Base-by-base conservation (phyloP, 1,140 invertebrate genomes). In the Heliconius eleuchia region DNA sequence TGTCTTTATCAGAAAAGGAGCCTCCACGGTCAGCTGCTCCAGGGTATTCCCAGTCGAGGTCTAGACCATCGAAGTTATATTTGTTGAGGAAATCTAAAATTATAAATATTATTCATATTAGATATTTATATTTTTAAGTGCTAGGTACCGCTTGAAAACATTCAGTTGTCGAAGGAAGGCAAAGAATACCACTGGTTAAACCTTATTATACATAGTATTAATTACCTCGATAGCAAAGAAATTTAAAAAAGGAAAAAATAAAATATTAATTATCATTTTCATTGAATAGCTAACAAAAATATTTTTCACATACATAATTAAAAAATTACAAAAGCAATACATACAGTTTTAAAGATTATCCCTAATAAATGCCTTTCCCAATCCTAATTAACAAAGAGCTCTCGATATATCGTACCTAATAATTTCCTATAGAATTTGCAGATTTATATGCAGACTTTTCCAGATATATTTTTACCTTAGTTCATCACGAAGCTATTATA, bases 21-120 rank as follows among this genome's bases (percentile, higher is more conserved):
- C 98, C 98, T n/a, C 97, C 97, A 23, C 97, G 95, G 90, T 98
- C 97, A 0, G 97, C 96, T 1, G 98, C 98, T 5, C 97, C 97
- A 2, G 98, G 98, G 87, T 98, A 98, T 91, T 98, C 97, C 97
- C 97, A 98, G 85, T 98, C 97, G 80, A 98, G 93, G 87, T 98
- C 97, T 80, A 98, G 96, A 9, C 97, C 97, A 88, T 98, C 97
- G 80, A 98, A 98, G 13, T 96, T 91, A 83, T 97, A 98, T 84
- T 96, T 95, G 19, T 96, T 94, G 95, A 98, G 96, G 84, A 97
- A 98, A 84, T 95, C 96, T 96, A 86, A 18, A 85, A 85, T 42
- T 27, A 72, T 0, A 42, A 72, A 42, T 72, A 72, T 11, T 11
- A 39, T 72, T 7, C 6, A 19, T 52, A 19, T 52, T 19, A 52